Base-by-base conservation (phyloP, 2,888 invertebrate species). In the Physocephala rufipes region DNA sequence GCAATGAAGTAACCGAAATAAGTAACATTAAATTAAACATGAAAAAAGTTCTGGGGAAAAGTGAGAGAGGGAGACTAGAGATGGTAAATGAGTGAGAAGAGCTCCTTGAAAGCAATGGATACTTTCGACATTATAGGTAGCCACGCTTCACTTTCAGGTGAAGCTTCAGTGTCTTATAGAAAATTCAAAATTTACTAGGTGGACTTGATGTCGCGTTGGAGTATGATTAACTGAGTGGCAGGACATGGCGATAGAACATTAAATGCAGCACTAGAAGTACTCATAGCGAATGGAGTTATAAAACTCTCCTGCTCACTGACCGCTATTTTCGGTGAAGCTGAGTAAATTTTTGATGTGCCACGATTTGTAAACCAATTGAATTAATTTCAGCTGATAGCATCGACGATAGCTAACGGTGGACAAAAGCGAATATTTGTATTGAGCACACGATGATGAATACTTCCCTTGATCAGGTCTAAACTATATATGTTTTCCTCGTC, bases 211-310 rank as follows among this genome's bases (percentile, higher is more conserved):
- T n/a, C n/a, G n/a, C n/a, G n/a, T n/a, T n/a, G 47, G 63, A n/a
- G n/a, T n/a, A 43, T 66, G 66, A 66, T 61, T 68, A 61, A 61
- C 61, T 61, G 68, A 68, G 43, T 67, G 55, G 67, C 67, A 67
- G 67, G 67, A 67, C 67, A 67, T 45, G 67, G 67, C 58, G 67
- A 43, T 67, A 67, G 58, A 67, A 67, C 67, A 53, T 49, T 68
- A 49, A 68, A 68, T 68, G 68, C 59, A 68, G 68, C 68, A 68
- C 68, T 68, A 49, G 68, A 68, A 68, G 68, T n/a, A n/a, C n/a
- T n/a, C n/a, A n/a, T n/a, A n/a, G n/a, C n/a, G n/a, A n/a, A n/a
- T n/a, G 47, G 49, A 68, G 61, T 51, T 61, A n/a, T 24, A 15
- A 15, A n/a, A n/a, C n/a, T n/a, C n/a, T n/a, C n/a, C n/a, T n/a